These are phyloP conservation scores for Selene dorsalis DNA, from an alignment of 2,797 vertebrate genomes.

Conservation along the genomic window DNA sequence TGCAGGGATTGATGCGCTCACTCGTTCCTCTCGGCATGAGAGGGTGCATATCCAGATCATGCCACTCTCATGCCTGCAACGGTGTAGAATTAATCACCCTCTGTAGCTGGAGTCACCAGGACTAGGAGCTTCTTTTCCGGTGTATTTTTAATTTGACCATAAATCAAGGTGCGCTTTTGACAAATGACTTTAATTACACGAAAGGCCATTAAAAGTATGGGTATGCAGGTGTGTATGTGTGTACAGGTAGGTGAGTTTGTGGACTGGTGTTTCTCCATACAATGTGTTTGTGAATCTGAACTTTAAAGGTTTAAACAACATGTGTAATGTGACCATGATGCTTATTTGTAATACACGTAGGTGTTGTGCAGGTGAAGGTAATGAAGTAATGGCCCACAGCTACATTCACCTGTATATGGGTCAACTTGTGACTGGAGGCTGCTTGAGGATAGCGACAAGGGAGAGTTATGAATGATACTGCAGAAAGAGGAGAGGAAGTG, in stretches of 20 bases:
- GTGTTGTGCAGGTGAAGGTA: neutral
- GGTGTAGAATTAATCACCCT: constrained; percentile 88
- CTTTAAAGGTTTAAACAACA: neutral
- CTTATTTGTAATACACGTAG: constrained; percentile 24
- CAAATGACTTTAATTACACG: constrained; percentile 94
- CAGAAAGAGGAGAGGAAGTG: neutral
- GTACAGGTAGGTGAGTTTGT: neutral
- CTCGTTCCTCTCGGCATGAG: constrained; percentile 18
- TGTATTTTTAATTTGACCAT: constrained; percentile 93
- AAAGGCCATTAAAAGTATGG: constrained; percentile 77
- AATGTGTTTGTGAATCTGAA: constrained; percentile 33
- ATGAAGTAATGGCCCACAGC: constrained; percentile 39
- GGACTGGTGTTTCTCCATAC: constrained; percentile 30
- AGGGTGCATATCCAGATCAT: constrained; percentile 71
- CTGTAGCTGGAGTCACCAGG: constrained; percentile 69
- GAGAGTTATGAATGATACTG: constrained; percentile 7
- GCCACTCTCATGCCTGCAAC: constrained; percentile 80
- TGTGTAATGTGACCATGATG: neutral
- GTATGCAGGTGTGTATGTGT: constrained; percentile 38
- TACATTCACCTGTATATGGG: constrained; percentile 47
- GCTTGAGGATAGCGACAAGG: neutral
- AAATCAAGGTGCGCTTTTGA: constrained; percentile 92
- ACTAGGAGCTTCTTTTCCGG: constrained; percentile 84
- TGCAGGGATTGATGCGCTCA: constrained; percentile 35
- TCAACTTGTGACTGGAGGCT: constrained; percentile 54